Evolutionary conservation across 2,113 vertebrate species (phyloP), one percentile per base, ranked within the genome.

Genomic region (Mesembrinibis cayennensis): DNA sequence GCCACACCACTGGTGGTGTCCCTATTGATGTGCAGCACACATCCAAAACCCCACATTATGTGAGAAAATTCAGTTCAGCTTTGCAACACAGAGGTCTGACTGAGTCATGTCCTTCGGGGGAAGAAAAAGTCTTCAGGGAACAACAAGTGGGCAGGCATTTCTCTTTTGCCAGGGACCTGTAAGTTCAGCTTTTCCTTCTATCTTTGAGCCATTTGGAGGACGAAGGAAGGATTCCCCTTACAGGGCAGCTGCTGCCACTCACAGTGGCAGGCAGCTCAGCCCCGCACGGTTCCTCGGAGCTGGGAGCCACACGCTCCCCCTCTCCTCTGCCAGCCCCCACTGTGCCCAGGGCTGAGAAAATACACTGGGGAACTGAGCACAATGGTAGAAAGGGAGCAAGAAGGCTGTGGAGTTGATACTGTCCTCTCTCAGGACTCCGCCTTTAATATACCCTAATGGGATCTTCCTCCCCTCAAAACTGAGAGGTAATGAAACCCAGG

Each of bases 361-460:
- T 21, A 63, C 22, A 16, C 27, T 21, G 59, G 56, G 20, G 15
- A 53, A 53, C 32, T 21, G 47, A 63, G 52, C 6, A 42, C 0
- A 0, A 25, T 4, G 0, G 0, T 7, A 50, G 72, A 55, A 90
- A 89, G 47, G 2, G 49, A 34, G 8, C 0, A 3, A 77, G n/a
- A 47, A 62, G 30, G 8, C 32, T 72, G 52, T 12, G 11, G 47
- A 78, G 80, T 22, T 56, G 21, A 19, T 7, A 50, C 7, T 23
- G 5, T 16, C 17, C 21, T 76, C 74, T 78, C 72, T 76, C 18
- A 42, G 29, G 34, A 55, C 21, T 52, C 6, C 11, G 78, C 21
- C 38, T 69, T 53, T 82, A 80, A 82, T 23, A n/a, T 20, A 81
- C 38, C 21, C 63, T 47, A 87, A 88, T 25, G 42, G 47, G 36